These are phyloP conservation scores for Pocillopora verrucosa DNA, from an alignment of 64 coral and sea anemone species.

Conservation along the genomic window DNA sequence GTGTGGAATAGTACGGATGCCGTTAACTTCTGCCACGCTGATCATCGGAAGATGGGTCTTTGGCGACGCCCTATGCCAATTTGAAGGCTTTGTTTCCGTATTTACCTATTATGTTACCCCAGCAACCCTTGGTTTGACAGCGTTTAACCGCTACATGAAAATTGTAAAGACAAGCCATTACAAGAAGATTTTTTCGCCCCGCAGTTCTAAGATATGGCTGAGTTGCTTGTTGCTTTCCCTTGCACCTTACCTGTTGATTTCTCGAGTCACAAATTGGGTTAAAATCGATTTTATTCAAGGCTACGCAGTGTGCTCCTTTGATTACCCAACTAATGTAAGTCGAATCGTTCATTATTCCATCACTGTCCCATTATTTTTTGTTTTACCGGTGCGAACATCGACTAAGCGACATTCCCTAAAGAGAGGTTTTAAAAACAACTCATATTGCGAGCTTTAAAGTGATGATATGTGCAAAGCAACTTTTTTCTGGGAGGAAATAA, in stretches of 20 bases:
- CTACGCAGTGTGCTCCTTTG: neutral
- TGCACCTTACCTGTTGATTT: too few species aligned
- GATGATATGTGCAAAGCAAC: too few species aligned
- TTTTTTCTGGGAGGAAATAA: too few species aligned
- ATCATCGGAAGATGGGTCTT: neutral
- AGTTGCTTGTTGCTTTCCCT: too few species aligned
- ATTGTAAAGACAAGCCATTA: neutral
- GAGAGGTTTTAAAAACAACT: too few species aligned
- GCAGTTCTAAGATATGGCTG: too few species aligned
- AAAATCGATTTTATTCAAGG: neutral
- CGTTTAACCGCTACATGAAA: neutral
- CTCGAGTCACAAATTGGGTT: too few species aligned
- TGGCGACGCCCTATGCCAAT: neutral
- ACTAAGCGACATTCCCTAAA: too few species aligned
- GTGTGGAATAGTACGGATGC: neutral
- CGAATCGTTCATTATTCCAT: neutral
- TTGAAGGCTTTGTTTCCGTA: neutral
- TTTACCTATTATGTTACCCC: neutral
- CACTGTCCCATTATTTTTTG: neutral
- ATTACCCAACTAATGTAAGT: neutral
- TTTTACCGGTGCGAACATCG: neutral
- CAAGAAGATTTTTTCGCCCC: too few species aligned
- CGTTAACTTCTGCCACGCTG: neutral
- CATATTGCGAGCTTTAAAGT: too few species aligned
- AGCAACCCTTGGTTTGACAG: neutral